Base-by-base conservation (phyloP, 2,797 vertebrate genomes). In the Myotis findleyi region DNA sequence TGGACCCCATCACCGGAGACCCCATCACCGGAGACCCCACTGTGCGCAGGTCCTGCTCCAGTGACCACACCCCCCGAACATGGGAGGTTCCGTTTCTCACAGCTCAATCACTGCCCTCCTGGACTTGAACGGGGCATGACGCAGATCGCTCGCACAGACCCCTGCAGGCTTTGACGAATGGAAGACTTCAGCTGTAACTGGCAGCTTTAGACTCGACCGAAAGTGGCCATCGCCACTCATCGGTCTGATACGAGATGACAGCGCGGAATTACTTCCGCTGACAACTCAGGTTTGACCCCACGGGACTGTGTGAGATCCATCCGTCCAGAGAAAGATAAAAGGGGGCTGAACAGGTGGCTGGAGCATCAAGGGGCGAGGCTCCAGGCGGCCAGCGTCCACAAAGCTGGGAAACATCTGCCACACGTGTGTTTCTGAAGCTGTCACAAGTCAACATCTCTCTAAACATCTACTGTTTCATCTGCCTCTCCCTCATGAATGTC, bases 401-500 rank as follows among this genome's bases (percentile, higher is more conserved):
- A n/a, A 36, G 71, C 73, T 33, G 83, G 81, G 88, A 94, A 85
- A 55, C 12, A 27, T 4, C 82, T n/a, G 53, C 23, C 73, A 47
- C 89, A 44, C 27, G 13, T n/a, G 62, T 79, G 87, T 85, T 81
- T 59, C 84, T 38, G 66, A 95, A 77, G 76, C 91, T 91, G 95
- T 93, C 95, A 96, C 71, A 69, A 85, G 59, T 87, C 59, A 55
- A 93, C 94, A 73, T 86, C 91, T 85, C 81, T 92, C 87, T 80
- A 79, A 81, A 94, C 76, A 96, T 91, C 71, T 77, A 95, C 83
- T 85, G 79, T 96, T 96, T 93, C 93, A 96, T 93, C 90, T 93
- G 93, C 95, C 87, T 95, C 94, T 94, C 89, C 73, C 87, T 96
- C 89, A 57, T 92, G 87, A 64, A 85, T 72, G 84, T 94, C 71